phyloP scores from a whole-genome alignment of 1,140 invertebrate species.

The Matsumurasca onukii region DNA sequence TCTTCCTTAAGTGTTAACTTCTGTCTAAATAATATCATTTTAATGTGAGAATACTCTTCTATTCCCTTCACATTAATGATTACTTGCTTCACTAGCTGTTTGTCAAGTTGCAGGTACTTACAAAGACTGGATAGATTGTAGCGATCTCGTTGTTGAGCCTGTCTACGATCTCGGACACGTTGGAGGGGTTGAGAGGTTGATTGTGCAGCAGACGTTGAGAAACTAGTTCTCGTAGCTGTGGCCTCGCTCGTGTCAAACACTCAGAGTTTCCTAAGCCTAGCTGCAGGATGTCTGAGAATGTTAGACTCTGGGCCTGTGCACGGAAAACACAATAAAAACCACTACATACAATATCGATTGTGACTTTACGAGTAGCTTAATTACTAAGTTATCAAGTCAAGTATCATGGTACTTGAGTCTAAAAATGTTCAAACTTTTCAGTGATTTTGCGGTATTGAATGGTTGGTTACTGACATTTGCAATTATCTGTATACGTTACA shows the following conservation, averaged over 20 bases:
- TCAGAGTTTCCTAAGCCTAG: conserved; percentile 49
- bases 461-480: too few species aligned
- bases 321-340: neutral
- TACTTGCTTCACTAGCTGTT: too few species aligned
- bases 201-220: conserved; percentile 17
- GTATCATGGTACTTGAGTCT: too few species aligned
- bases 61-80: too few species aligned
- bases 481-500: too few species aligned
- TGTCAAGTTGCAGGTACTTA: too few species aligned
- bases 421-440: too few species aligned
- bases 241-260: conserved; percentile 39
- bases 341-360: neutral
- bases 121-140: conserved; percentile 37
- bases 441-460: too few species aligned
- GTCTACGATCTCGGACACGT: conserved; percentile 38
- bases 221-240: neutral
- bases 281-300: conserved; percentile 51
- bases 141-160: conserved; percentile 39
- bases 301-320: conserved; percentile 46
- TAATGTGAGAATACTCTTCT: too few species aligned
- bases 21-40: too few species aligned
- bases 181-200: neutral
- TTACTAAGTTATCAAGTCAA: too few species aligned
- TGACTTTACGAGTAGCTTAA: neutral
- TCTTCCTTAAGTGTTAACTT: too few species aligned